Evolutionary conservation across 1,140 invertebrate species (phyloP).

Genomic region (Drosophila suzukii): DNA sequence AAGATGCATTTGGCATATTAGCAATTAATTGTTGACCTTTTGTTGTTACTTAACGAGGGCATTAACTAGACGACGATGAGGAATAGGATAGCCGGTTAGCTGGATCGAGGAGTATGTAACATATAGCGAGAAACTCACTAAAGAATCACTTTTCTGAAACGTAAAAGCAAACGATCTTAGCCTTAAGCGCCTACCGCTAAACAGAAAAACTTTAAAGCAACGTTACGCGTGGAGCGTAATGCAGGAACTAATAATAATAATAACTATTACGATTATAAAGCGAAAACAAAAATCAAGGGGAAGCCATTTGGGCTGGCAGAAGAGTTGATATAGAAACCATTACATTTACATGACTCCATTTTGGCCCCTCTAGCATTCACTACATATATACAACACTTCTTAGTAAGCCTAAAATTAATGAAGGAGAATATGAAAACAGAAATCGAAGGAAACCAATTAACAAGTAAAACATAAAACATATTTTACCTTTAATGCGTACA

Average conservation of each 20-base stretch:
- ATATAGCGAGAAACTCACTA: constrained; percentile 41
- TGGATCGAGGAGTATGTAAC: constrained; percentile 46
- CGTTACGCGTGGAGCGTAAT: constrained; percentile 17
- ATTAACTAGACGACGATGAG: constrained; percentile 4
- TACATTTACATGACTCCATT: constrained; percentile 10
- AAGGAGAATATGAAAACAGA: constrained; percentile 5
- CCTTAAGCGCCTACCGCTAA: constrained; percentile 63
- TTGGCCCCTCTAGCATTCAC: constrained; percentile 29
- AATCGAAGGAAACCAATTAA: constrained; percentile 34
- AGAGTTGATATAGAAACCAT: constrained; percentile 5
- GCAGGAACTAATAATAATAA: constrained; percentile 18
- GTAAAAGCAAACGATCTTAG: constrained; percentile 57
- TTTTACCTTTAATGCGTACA: constrained; percentile 77
- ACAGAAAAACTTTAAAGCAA: constrained; percentile 13
- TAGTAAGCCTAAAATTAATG: constrained; percentile 59
- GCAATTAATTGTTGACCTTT: constrained; percentile 54
- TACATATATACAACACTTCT: constrained; percentile 44
- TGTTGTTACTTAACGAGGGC: constrained; percentile 37
- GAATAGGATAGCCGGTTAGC: not conserved
- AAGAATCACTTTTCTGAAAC: constrained; percentile 41
- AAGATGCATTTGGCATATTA: constrained; percentile 36
- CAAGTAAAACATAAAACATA: constrained; percentile 56
- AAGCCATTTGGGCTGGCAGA: constrained; percentile 23
- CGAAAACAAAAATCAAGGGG: constrained; percentile 20
- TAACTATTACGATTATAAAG: constrained; percentile 39